Evolutionary conservation across 2,797 vertebrate species (phyloP).

Genomic region (Eulemur albifrons): DNA sequence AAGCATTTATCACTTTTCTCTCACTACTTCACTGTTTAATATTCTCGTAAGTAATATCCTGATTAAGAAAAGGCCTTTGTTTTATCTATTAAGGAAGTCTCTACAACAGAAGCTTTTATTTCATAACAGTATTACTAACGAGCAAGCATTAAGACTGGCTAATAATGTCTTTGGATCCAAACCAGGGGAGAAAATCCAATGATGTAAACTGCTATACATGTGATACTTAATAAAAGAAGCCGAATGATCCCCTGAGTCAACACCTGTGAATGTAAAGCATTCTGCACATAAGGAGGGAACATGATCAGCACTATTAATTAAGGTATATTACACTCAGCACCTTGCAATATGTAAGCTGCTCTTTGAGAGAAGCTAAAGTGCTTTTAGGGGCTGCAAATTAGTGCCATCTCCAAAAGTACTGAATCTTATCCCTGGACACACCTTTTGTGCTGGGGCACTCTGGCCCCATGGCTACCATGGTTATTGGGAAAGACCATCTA

Average conservation of each 20-base stretch:
- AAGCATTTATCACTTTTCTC: not conserved
- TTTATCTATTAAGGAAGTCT: conserved; percentile 21
- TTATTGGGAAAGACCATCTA: not conserved
- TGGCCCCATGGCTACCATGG: not conserved
- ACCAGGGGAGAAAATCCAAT: conserved; percentile 55
- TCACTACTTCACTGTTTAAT: not conserved
- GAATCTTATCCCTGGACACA: not conserved
- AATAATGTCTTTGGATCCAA: conserved; percentile 61
- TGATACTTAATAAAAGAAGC: conserved; percentile 57
- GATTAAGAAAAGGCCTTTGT: conserved; percentile 36
- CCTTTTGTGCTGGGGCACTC: not conserved
- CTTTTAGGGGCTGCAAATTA: not conserved
- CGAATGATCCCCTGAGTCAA: conserved; percentile 50
- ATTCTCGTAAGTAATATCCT: conserved; percentile 8
- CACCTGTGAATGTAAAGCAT: conserved; percentile 38
- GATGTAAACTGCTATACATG: conserved; percentile 40
- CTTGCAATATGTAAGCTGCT: not conserved
- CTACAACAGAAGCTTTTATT: conserved; percentile 48
- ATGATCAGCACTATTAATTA: conserved; percentile 43
- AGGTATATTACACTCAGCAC: not conserved
- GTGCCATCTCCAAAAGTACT: not conserved
- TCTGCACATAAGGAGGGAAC: conserved; percentile 48
- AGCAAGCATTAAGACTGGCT: conserved; percentile 40
- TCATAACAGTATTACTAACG: conserved; percentile 43
- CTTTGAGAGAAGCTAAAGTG: not conserved